A percentile compares a stretch with the other conserved stretches of the same genome.
Conservation (phyloP, 2,888 invertebrate genomes). For the Danaus chrysippus region DNA sequence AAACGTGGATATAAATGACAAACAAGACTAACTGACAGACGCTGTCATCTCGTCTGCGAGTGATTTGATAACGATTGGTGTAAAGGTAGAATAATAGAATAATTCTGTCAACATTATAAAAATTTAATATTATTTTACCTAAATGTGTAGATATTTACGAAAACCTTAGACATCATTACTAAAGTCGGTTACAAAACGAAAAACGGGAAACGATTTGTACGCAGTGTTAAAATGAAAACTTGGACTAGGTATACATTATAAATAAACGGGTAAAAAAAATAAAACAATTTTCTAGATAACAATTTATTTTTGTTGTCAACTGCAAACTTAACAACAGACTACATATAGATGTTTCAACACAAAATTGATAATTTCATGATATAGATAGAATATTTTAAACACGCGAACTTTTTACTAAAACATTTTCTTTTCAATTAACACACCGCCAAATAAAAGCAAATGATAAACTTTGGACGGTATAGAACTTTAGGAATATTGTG, state of each 20-base stretch:
- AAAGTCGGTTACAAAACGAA: too few species aligned
- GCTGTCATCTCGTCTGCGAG: too few species aligned
- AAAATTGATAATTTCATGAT: slow-evolving; percentile 52
- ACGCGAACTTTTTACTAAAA: slow-evolving; percentile 52
- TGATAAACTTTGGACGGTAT: slow-evolving; percentile 71
- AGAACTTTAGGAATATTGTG: slow-evolving; percentile 41
- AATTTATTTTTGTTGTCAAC: slow-evolving; percentile 79
- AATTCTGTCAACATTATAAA: too few species aligned
- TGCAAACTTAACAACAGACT: slow-evolving; percentile 79
- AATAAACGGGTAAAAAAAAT: slow-evolving; percentile 32
- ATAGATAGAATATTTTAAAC: slow-evolving; percentile 17
- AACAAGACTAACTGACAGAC: too few species aligned
- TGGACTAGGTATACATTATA: neutral
- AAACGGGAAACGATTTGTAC: too few species aligned
- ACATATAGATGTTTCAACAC: slow-evolving; percentile 67
- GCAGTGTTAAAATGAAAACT: too few species aligned
- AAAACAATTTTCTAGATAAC: slow-evolving; percentile 75
- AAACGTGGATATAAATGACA: too few species aligned
- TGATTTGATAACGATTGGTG: too few species aligned
- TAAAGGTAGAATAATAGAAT: too few species aligned
- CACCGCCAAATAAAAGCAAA: slow-evolving; percentile 42
- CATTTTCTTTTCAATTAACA: slow-evolving; percentile 9
- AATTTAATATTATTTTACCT: too few species aligned
- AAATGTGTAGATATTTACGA: too few species aligned
- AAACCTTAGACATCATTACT: too few species aligned